phyloP scores from a whole-genome alignment of 2,113 vertebrate species.

The Thinocorus orbignyianus region DNA sequence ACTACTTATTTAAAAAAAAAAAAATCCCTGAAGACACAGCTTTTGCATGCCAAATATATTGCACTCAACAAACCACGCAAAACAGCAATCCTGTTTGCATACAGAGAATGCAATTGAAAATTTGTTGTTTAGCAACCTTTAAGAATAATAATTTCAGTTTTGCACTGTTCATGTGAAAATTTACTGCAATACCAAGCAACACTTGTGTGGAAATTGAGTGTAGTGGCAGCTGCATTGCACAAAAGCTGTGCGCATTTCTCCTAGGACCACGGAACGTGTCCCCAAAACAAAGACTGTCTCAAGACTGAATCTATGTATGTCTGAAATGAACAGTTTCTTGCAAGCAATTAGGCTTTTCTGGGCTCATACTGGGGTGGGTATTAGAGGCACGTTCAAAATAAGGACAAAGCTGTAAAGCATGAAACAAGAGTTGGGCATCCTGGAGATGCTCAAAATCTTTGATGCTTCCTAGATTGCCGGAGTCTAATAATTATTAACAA shows the following conservation, averaged over 20 bases:
- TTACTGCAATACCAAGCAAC: fast-evolving
- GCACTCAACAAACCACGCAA: neutral
- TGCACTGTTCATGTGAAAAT: neutral
- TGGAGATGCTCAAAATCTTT: neutral
- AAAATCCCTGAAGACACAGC: conserved; percentile 14
- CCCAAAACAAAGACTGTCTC: neutral
- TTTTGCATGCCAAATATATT: conserved; percentile 63
- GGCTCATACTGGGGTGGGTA: fast-evolving
- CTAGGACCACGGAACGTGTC: neutral
- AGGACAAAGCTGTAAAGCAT: neutral
- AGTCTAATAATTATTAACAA: conserved; percentile 40
- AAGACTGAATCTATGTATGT: neutral
- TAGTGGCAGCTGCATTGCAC: neutral
- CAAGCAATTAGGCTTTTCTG: neutral
- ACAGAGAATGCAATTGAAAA: neutral
- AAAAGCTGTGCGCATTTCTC: neutral
- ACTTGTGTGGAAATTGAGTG: neutral
- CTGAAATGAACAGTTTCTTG: neutral
- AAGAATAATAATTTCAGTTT: neutral
- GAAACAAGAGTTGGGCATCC: neutral
- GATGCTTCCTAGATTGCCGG: neutral
- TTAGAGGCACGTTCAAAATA: neutral
- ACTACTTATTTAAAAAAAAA: conserved; percentile 53
- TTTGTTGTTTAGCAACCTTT: neutral
- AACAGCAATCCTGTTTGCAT: neutral